phyloP scores from a whole-genome alignment of 2,113 vertebrate species.

The Mus pahari region DNA sequence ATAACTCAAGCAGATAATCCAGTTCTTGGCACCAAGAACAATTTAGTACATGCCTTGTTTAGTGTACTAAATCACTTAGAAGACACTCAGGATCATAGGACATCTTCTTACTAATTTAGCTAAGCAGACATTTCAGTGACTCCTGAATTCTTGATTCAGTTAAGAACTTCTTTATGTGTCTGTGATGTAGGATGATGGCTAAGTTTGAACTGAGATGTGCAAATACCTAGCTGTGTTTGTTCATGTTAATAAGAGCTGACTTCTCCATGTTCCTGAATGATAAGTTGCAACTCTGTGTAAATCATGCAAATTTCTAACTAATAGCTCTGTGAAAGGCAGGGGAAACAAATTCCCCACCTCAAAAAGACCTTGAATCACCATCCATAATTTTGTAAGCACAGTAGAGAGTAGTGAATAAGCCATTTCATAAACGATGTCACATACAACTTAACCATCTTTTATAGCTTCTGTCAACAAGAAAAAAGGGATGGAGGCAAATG shows the following conservation, averaged over 20 bases:
- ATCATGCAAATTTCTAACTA: neutral
- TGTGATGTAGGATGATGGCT: neutral
- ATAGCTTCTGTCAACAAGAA: neutral
- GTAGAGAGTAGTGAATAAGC: neutral
- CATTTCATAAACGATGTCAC: neutral
- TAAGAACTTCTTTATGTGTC: neutral
- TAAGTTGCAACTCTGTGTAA: neutral
- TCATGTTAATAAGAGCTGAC: neutral
- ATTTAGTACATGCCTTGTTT: neutral
- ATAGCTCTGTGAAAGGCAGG: neutral
- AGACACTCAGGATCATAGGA: neutral
- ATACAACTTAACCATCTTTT: neutral
- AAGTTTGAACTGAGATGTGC: neutral
- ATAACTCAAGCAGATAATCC: slow-evolving; percentile 28
- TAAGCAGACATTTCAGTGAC: neutral
- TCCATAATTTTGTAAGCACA: neutral
- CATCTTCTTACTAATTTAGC: neutral
- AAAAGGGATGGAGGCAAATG: neutral
- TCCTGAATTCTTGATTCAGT: neutral
- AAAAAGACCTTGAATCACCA: neutral
- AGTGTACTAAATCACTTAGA: slow-evolving; percentile 31
- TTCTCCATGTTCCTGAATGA: neutral
- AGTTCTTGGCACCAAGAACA: neutral
- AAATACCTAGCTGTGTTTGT: neutral
- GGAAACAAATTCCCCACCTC: neutral